These are phyloP conservation scores for Lutraria rhynchaena DNA, from an alignment of 1,140 invertebrate species.

Conservation along the genomic window DNA sequence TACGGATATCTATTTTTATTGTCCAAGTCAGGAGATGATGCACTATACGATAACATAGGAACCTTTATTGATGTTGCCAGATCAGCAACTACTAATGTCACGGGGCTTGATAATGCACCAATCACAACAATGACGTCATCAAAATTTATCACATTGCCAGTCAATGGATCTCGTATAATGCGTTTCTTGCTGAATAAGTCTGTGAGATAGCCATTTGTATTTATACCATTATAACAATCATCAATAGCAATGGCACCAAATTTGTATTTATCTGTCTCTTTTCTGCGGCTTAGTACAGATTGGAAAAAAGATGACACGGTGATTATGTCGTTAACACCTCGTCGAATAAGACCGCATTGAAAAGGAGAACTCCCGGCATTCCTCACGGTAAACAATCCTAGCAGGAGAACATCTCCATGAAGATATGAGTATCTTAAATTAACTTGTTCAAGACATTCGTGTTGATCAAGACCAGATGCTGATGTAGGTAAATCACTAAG, in stretches of 20 bases:
- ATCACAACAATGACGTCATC: slow-evolving; percentile 66
- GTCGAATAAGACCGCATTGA: slow-evolving; percentile 63
- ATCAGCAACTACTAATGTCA: slow-evolving; percentile 64
- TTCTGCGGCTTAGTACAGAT: slow-evolving; percentile 29
- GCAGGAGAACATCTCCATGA: slow-evolving; percentile 69
- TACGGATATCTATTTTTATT: slow-evolving; percentile 67
- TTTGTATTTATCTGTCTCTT: slow-evolving; percentile 11
- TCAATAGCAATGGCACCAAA: slow-evolving; percentile 73
- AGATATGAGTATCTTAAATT: slow-evolving; percentile 62
- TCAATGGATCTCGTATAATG: slow-evolving; percentile 41
- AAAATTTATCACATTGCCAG: slow-evolving; percentile 60
- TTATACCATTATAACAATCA: slow-evolving; percentile 71
- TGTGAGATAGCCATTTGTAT: slow-evolving; percentile 60
- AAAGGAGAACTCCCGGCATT: slow-evolving; percentile 35
- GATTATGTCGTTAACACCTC: slow-evolving; percentile 53
- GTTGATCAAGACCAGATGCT: slow-evolving; percentile 48
- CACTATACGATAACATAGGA: slow-evolving; percentile 69
- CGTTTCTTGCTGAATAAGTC: slow-evolving; percentile 63
- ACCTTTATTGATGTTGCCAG: slow-evolving; percentile 62
- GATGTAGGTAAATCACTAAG: slow-evolving; percentile 3
- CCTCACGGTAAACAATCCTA: slow-evolving; percentile 69
- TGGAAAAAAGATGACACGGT: slow-evolving; percentile 67
- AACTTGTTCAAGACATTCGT: slow-evolving; percentile 44
- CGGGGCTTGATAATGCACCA: slow-evolving; percentile 69
- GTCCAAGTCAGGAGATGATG: slow-evolving; percentile 67